Evolutionary conservation across 2,888 invertebrate genomes (phyloP).

Genomic region (Drosophila testacea): DNA sequence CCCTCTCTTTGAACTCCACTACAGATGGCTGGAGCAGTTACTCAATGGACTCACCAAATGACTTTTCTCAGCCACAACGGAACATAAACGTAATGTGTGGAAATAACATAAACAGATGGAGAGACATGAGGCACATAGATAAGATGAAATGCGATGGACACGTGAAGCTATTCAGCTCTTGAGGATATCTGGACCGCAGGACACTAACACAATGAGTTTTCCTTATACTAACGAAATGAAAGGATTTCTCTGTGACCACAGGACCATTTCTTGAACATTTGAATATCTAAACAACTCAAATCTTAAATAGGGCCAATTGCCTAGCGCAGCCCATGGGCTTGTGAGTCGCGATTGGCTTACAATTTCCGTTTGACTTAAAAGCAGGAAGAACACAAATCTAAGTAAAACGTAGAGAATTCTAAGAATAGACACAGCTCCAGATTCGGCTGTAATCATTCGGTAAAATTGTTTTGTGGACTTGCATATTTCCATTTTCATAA

Average conservation of each 20-base stretch:
- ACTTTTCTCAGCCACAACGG: slow-evolving; percentile 41
- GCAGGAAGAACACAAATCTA: slow-evolving; percentile 35
- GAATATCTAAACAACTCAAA: slow-evolving; percentile 33
- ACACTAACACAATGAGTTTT: slow-evolving; percentile 39
- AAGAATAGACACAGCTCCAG: slow-evolving; percentile 35
- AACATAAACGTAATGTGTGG: slow-evolving; percentile 63
- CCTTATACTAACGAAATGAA: slow-evolving; percentile 10
- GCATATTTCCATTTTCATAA: slow-evolving; percentile 1
- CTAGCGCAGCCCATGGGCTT: slow-evolving; percentile 3
- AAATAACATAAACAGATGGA: slow-evolving; percentile 52
- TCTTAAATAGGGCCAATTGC: slow-evolving; percentile 12
- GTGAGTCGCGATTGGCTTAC: slow-evolving; percentile 35
- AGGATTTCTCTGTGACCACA: slow-evolving; percentile 18
- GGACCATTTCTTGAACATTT: slow-evolving; percentile 23
- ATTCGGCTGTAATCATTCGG: not conserved
- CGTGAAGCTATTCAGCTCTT: slow-evolving; percentile 11
- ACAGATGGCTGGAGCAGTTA: slow-evolving; percentile 11
- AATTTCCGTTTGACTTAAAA: slow-evolving; percentile 46
- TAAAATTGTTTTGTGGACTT: slow-evolving; percentile 5
- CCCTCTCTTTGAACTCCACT: slow-evolving; percentile 1
- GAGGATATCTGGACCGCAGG: not conserved
- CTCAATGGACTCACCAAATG: slow-evolving; percentile 45
- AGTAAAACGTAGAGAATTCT: slow-evolving; percentile 14
- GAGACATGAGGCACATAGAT: slow-evolving; percentile 13
- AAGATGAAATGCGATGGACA: slow-evolving; percentile 12